These are phyloP conservation scores for Indicator maculatus DNA, from an alignment of 2,113 vertebrate genomes.

Conservation along the genomic window DNA sequence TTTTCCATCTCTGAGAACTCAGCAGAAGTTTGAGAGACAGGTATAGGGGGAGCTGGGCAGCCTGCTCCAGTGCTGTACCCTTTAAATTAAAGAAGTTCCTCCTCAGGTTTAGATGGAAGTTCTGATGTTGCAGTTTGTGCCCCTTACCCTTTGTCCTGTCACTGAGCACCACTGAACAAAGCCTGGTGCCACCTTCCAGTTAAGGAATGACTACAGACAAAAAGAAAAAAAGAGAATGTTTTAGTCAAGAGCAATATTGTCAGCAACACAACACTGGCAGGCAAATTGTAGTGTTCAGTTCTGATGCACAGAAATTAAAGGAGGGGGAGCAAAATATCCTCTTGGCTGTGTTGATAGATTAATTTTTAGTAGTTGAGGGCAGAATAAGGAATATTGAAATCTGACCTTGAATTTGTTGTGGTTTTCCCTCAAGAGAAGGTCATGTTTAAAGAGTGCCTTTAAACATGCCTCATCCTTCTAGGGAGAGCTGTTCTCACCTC, in stretches of 20 bases:
- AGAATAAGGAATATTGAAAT: not conserved
- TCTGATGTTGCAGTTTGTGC: too few relatives aligned
- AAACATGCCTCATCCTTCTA: slow-evolving; percentile 37
- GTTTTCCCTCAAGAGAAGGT: slow-evolving; percentile 28
- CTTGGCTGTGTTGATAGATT: not conserved
- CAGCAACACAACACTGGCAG: not conserved
- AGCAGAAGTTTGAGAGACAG: not conserved
- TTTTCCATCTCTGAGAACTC: not conserved
- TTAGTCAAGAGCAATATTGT: not conserved
- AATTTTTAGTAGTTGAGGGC: not conserved
- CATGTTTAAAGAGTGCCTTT: not conserved
- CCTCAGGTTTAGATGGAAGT: too few relatives aligned
- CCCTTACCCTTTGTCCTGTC: too few relatives aligned
- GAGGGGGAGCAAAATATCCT: not conserved
- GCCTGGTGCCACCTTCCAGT: too few relatives aligned
- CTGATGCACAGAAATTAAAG: not conserved
- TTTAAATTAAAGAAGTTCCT: too few relatives aligned
- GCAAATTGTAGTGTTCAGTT: not conserved
- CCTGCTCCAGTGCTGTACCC: too few relatives aligned
- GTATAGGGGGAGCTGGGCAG: not conserved
- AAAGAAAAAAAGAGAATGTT: not conserved
- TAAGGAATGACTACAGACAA: not conserved
- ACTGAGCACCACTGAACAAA: too few relatives aligned
- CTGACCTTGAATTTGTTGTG: slow-evolving; percentile 46
- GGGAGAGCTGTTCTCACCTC: slow-evolving; percentile 56